Conservation (phyloP, 2,113 vertebrate species). For the Python bivittatus region DNA sequence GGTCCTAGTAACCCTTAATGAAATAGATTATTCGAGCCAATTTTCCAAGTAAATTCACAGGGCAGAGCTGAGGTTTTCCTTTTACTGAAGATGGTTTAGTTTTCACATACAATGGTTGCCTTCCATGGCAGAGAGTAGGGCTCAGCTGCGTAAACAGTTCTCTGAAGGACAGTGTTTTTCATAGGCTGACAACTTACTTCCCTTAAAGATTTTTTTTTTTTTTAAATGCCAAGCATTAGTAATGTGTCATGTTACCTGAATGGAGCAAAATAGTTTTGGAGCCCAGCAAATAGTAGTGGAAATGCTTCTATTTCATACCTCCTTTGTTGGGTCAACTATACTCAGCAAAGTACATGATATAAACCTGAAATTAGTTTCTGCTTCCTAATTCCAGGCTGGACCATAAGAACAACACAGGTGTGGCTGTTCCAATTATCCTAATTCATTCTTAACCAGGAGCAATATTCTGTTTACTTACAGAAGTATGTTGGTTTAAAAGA, state of each 20-base stretch:
- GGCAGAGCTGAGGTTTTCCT: background rate
- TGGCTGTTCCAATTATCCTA: background rate
- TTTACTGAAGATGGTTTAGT: background rate
- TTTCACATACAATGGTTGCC: background rate
- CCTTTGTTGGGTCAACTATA: background rate
- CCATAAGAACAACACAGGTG: background rate
- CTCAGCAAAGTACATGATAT: background rate
- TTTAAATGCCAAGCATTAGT: background rate
- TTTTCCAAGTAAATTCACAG: background rate
- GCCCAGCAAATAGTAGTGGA: background rate
- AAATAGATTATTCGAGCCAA: background rate
- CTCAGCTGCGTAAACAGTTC: background rate
- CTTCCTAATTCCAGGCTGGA: background rate
- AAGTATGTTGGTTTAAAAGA: background rate
- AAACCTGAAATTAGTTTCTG: background rate
- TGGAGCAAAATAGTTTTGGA: background rate
- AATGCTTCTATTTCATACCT: background rate
- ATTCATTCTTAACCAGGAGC: background rate
- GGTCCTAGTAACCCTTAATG: background rate
- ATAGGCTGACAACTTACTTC: too few species aligned
- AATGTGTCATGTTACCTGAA: background rate
- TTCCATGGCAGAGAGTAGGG: background rate
- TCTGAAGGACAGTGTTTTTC: background rate
- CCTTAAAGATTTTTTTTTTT: background rate
- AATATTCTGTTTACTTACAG: background rate